Conservation (phyloP, 2,888 invertebrate genomes). For the Torymus tubicola region DNA sequence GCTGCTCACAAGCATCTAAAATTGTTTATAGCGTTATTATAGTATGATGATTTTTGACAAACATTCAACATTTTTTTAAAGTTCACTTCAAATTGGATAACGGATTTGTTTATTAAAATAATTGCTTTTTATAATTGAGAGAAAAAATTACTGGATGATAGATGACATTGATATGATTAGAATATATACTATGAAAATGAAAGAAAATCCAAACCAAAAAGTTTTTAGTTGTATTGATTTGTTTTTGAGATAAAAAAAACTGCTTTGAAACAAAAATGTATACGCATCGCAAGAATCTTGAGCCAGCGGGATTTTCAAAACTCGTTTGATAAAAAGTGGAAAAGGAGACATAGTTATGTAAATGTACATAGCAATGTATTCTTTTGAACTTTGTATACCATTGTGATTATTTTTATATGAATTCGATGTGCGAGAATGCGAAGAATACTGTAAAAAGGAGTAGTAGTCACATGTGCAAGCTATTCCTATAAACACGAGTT, state of each 20-base stretch:
- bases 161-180: no score
- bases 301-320: slow-evolving; percentile 5
- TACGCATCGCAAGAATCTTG: not conserved
- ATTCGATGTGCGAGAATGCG: slow-evolving; percentile 8
- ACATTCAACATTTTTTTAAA: no score
- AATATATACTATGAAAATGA: no score
- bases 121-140: no score
- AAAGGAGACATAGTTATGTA: not conserved
- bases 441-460: slow-evolving; percentile 2
- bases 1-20: slow-evolving; percentile 8
- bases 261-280: slow-evolving; percentile 6
- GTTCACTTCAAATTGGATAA: no score
- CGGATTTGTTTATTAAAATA: no score
- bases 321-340: not conserved
- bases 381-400: slow-evolving; percentile 7
- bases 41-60: no score
- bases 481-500: slow-evolving; percentile 47
- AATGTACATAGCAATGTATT: slow-evolving; percentile 11
- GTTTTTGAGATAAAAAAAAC: not conserved
- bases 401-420: slow-evolving; percentile 37
- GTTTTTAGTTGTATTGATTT: not conserved
- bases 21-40: not conserved
- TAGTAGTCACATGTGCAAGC: slow-evolving; percentile 21
- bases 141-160: no score
- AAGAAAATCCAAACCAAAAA: not conserved